These are phyloP conservation scores for Drosophila ezoana DNA, from an alignment of 2,888 invertebrate genomes.

Conservation along the genomic window DNA sequence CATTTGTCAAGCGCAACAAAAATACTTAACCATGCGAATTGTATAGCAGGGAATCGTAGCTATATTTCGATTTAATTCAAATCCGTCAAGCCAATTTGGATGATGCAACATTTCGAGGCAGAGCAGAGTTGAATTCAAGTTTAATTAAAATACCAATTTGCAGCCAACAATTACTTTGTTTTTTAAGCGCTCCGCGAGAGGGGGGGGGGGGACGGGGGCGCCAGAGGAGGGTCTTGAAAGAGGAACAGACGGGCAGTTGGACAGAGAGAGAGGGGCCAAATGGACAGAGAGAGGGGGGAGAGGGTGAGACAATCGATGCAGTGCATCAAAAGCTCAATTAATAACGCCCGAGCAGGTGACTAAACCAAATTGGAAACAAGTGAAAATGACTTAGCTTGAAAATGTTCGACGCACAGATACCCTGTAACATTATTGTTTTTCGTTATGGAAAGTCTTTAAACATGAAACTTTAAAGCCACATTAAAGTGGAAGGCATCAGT, in stretches of 20 bases:
- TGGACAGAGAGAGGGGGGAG: background rate
- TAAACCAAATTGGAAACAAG: slow-evolving; percentile 48
- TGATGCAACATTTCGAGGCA: slow-evolving; percentile 23
- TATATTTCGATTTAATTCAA: background rate
- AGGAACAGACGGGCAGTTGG: background rate
- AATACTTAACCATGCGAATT: background rate
- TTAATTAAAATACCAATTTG: slow-evolving; percentile 73
- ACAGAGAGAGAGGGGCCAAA: background rate
- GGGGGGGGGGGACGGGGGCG: too few relatives aligned
- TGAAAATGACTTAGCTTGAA: background rate
- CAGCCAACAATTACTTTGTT: slow-evolving; percentile 53
- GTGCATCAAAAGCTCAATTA: slow-evolving; percentile 72
- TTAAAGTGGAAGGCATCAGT: too few relatives aligned
- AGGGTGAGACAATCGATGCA: slow-evolving; percentile 56
- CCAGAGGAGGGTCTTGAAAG: too few relatives aligned
- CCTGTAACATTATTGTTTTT: too few relatives aligned
- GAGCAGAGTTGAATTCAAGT: slow-evolving; percentile 31
- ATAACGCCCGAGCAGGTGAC: slow-evolving; percentile 70
- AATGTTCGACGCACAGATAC: background rate
- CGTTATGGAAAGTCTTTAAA: too few relatives aligned
- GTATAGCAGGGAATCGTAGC: background rate
- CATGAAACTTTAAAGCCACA: too few relatives aligned
- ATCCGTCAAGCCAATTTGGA: slow-evolving; percentile 8
- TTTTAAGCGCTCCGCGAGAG: slow-evolving; percentile 55
- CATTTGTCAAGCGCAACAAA: slow-evolving; percentile 14